Evolutionary conservation across 1,140 invertebrate genomes (phyloP), one percentile per base, ranked within the genome.

Genomic region (Drosophila burlai): DNA sequence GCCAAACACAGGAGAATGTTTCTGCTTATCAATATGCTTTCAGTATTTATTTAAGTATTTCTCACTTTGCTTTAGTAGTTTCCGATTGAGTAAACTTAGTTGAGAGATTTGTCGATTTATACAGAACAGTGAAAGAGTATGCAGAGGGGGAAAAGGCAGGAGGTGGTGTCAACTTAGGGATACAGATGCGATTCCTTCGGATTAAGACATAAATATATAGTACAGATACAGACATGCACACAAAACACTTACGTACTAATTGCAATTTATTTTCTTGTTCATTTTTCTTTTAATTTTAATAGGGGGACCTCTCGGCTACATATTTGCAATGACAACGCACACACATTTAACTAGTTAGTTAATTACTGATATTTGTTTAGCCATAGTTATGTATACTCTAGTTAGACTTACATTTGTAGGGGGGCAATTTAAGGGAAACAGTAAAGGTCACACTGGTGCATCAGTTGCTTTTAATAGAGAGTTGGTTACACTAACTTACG

Each of bases 31-130:
- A 89, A 84, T 79, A 81, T 84, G 45, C 55, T 75, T 57, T 87
- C 84, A 81, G 81, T 87, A 87, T 87, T 87, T 87, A 90, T 87
- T 87, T 89, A 87, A 84, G 85, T 87, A 87, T 81, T 87, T 71
- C 59, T 87, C 67, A 75, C 71, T 78, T 79, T 73, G 59, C 65
- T 68, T 47, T 79, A 72, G 59, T 49, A 78, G 66, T 77, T 55
- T 65, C 75, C 40, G 47, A 36, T 58, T 43, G 34, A 46, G 59
- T 65, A 54, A 76, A 76, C 71, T 65, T 58, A 80, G 50, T 45
- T 64, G 60, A 76, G 58, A 80, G 80, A 61, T 73, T 82, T 46
- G 54, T 72, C 61, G 64, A 52, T 74, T 74, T 79, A 59, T 79
- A 79, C 76, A 79, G 76, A 69, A 77, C 43, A 69, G 40, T 40